Base-by-base conservation (phyloP, 1,140 invertebrate genomes). In the Episyrphus balteatus region DNA sequence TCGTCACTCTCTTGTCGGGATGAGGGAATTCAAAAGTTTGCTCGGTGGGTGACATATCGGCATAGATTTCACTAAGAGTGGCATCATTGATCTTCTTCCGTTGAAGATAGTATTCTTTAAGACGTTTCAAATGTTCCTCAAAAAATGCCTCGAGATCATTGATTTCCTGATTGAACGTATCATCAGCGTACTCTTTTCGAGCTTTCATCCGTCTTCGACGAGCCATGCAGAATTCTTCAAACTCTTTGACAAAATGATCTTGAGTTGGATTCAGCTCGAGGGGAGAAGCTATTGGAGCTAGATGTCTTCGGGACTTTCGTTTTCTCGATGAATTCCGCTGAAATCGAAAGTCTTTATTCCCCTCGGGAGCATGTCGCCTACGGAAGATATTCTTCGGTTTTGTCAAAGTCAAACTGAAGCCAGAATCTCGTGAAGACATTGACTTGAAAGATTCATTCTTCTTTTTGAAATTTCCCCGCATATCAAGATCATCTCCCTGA, bases 401-500 rank as follows among this genome's bases (percentile, higher is more conserved):
- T 1, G 64, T 66, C 10, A 63, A 44, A 1, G 69, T 65, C 18
- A 66, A 46, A 48, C 61, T 63, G 34, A 66, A 66, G 1, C 59
- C 61, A 18, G 56, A 54, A 39, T 55, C 52, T 39, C 48, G 57
- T 5, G 47, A 49, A 10, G 47, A 49, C 42, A 49, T 49, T 13
- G 47, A 49, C 19, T 52, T 53, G 11, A 50, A 39, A 7, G 32
- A 34, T 42, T 50, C 52, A 11, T 51, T 47, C 36, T 70, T 72
- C 42, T 57, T 62, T 36, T 58, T 52, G 52, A 71, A 71, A 44
- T 38, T 44, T 39, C 9, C 17, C 5, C 44, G 39, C 5, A 49
- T 13, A 11, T 41, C 43, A 1, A 37, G 18, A 39, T 49, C 47
- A 3, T 49, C 47, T 3, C 41, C 46, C 37, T 49, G 47, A 3